Evolutionary conservation across 2,888 invertebrate genomes (phyloP).

Genomic region (Cotesia congregata): DNA sequence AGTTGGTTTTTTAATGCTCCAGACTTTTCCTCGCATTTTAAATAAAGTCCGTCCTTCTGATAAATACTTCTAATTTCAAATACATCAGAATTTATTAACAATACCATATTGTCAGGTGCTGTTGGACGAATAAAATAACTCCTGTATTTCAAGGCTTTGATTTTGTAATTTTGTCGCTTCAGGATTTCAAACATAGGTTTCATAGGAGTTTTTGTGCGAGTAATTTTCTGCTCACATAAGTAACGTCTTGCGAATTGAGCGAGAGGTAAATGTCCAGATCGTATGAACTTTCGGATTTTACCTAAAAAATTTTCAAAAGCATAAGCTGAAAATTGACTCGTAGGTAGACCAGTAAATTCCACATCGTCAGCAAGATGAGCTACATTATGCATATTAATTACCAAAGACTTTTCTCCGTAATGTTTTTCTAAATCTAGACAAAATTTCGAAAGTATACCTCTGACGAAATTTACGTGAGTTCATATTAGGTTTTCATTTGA

Average conservation of each 20-base stretch:
- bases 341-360: slow-evolving; percentile 5
- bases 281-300: neutral
- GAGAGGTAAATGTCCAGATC: neutral
- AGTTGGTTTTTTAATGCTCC: neutral
- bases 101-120: slow-evolving; percentile 7
- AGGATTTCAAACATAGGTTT: neutral
- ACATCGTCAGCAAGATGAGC: neutral
- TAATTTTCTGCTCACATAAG: slow-evolving; percentile 5
- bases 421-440: neutral
- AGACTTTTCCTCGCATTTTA: slow-evolving; percentile 7
- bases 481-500: neutral
- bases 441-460: slow-evolving; percentile 12
- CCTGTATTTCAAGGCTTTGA: neutral
- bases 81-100: slow-evolving; percentile 4
- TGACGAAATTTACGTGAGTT: neutral
- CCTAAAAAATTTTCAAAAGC: slow-evolving; percentile 4
- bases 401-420: neutral
- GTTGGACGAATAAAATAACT: neutral
- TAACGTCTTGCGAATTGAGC: slow-evolving; percentile 1
- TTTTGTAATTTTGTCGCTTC: neutral
- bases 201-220: neutral
- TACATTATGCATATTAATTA: neutral
- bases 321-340: neutral
- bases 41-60: neutral
- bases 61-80: slow-evolving; percentile 1